Evolutionary conservation across 2,113 vertebrate species (phyloP).

Genomic region (Hippolais icterina): DNA sequence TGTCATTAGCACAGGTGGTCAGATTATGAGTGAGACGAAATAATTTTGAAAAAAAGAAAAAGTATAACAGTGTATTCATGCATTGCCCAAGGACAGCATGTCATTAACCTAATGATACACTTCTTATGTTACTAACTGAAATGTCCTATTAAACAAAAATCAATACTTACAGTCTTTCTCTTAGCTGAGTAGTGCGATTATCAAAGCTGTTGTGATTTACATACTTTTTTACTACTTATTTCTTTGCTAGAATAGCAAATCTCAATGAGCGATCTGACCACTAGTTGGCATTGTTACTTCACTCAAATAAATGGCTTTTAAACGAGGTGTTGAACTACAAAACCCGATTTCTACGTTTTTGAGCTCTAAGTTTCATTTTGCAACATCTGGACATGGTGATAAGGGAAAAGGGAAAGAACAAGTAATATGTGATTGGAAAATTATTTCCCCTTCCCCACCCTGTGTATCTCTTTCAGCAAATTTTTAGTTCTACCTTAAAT

Average conservation of each 20-base stretch:
- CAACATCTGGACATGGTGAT: neutral
- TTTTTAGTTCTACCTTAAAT: neutral
- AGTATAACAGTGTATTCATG: neutral
- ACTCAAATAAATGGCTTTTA: neutral
- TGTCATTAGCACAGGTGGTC: neutral
- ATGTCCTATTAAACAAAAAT: neutral
- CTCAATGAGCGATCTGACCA: neutral
- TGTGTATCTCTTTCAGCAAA: neutral
- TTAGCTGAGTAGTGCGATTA: neutral
- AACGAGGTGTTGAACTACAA: neutral
- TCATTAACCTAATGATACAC: neutral
- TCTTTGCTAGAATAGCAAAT: neutral
- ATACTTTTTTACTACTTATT: neutral
- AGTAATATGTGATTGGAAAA: neutral
- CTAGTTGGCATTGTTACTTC: slow-evolving; percentile 58
- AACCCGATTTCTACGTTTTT: neutral
- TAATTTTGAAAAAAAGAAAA: neutral
- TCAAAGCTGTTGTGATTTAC: neutral
- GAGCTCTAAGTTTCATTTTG: neutral
- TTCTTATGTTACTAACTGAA: neutral
- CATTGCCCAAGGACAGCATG: neutral
- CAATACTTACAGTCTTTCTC: neutral
- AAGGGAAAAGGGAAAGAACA: neutral
- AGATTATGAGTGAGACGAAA: neutral
- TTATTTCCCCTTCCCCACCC: neutral